Evolutionary conservation across 2,113 vertebrate genomes (phyloP).

Genomic region (Panurus biarmicus): DNA sequence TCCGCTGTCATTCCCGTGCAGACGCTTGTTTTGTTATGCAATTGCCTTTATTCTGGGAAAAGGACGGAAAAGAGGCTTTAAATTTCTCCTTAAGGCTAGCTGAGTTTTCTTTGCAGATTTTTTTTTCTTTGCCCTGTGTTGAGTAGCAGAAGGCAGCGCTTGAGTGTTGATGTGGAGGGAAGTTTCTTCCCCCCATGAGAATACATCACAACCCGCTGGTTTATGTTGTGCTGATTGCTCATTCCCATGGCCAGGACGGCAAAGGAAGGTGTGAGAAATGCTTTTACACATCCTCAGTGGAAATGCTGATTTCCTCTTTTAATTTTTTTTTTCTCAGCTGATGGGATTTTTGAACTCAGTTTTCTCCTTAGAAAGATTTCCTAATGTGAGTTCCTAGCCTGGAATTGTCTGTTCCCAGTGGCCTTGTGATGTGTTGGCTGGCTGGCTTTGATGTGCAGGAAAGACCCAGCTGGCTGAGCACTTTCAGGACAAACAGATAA

Average conservation of each 20-base stretch:
- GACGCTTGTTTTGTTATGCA: neutral
- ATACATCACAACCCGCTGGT: neutral
- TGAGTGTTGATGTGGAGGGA: neutral
- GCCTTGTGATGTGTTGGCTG: neutral
- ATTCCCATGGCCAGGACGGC: neutral
- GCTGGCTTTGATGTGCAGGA: neutral
- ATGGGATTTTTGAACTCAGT: neutral
- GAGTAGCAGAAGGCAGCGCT: neutral
- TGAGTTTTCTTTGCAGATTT: neutral
- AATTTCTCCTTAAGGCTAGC: neutral
- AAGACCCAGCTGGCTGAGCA: slow-evolving; percentile 1
- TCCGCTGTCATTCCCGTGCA: neutral
- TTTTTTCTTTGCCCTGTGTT: neutral
- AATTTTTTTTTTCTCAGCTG: neutral
- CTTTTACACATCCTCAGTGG: neutral
- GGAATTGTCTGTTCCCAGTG: neutral
- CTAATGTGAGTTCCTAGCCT: neutral
- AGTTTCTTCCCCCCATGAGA: neutral
- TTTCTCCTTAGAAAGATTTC: neutral
- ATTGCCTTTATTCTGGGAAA: neutral
- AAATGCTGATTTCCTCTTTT: neutral
- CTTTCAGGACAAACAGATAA: slow-evolving; percentile 45
- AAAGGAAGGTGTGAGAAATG: neutral
- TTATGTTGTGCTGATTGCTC: neutral
- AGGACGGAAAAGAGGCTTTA: neutral